phyloP scores from a whole-genome alignment of 1,140 invertebrate genomes.

The Arion vulgaris region DNA sequence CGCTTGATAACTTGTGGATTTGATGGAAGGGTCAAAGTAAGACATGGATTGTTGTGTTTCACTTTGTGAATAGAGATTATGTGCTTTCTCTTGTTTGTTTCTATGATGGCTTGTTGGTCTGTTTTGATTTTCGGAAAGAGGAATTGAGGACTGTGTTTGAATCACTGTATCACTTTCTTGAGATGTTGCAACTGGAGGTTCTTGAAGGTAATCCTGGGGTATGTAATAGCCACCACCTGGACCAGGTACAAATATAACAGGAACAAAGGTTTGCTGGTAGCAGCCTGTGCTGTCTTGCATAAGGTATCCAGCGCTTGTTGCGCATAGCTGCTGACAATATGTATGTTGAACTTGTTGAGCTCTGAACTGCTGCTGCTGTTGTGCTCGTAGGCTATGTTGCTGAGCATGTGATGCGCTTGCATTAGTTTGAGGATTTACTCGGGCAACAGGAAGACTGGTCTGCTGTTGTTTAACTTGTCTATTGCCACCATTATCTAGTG shows the following conservation, averaged over 20 bases:
- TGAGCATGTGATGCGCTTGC: background rate
- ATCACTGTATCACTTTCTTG: background rate
- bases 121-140: background rate
- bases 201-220: background rate
- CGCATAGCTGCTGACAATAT: slow-evolving; percentile 1
- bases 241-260: background rate
- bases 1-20: background rate
- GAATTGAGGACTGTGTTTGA: background rate
- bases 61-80: background rate
- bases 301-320: background rate
- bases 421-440: slow-evolving; percentile 36
- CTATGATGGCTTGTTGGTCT: background rate
- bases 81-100: background rate
- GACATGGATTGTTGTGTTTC: background rate
- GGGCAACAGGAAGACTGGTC: slow-evolving; percentile 26
- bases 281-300: background rate
- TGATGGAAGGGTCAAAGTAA: background rate
- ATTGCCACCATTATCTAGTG: background rate
- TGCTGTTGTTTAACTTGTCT: background rate
- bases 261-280: background rate
- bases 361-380: background rate
- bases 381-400: background rate
- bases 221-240: background rate
- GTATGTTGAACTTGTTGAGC: slow-evolving; percentile 8
- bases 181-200: background rate